Percentiles rank a stretch among this genome's conserved stretches.
Evolutionary conservation across 2,113 vertebrate genomes (phyloP).

Genomic region (Dryoscopus gambensis): DNA sequence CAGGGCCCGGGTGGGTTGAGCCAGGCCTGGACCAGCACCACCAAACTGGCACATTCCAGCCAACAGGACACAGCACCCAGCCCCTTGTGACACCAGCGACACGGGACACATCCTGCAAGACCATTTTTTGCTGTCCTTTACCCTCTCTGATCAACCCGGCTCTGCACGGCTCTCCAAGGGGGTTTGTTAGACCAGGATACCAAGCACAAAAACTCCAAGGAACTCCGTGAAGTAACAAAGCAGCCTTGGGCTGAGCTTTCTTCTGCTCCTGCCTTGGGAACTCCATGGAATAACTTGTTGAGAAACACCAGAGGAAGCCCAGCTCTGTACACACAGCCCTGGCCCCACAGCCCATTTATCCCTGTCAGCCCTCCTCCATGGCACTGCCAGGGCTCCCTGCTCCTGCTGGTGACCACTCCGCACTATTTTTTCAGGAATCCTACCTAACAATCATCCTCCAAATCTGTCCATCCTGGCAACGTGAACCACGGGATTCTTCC

Average conservation of each 20-base stretch:
- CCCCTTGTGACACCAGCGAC: rapidly evolving
- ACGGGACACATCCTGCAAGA: not conserved
- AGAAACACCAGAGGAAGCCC: not conserved
- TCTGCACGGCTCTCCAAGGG: not conserved
- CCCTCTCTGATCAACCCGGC: not conserved
- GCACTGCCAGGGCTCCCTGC: not conserved
- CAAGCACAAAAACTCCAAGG: not conserved
- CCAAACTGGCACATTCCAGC: rapidly evolving
- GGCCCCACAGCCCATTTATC: not conserved
- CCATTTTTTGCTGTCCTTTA: not conserved
- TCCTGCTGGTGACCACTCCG: not conserved
- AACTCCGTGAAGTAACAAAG: not conserved
- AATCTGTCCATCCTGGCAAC: not conserved
- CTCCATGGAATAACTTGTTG: not conserved
- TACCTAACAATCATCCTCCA: not conserved
- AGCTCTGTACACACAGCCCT: not conserved
- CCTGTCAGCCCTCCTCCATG: not conserved
- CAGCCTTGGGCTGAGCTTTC: not conserved
- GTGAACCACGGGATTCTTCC: not conserved
- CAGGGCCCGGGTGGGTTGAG: rapidly evolving
- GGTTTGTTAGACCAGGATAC: not conserved
- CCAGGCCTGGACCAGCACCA: not conserved
- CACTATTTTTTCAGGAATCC: not conserved
- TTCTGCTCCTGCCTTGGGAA: not conserved
- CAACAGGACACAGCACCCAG: not conserved